A percentile compares a stretch with the other conserved stretches of the same genome.
Evolutionary conservation across 2,113 vertebrate genomes (phyloP).

Genomic region (Chaetura pelagica): DNA sequence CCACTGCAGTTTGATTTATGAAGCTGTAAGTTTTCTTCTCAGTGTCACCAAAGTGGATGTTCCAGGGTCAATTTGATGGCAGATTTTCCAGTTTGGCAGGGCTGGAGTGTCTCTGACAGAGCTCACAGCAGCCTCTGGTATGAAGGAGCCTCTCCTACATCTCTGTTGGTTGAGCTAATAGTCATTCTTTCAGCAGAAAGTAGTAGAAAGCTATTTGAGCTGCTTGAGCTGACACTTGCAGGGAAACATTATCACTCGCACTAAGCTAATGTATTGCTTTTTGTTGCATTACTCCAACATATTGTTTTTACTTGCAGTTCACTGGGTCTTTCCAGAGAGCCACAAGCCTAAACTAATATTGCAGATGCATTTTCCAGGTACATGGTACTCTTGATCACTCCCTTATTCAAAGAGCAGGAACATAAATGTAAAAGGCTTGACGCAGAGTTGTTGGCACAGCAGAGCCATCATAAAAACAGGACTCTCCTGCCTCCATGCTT

Average conservation of each 20-base stretch:
- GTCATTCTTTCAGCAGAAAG: slow-evolving; percentile 21
- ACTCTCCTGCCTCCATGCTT: neutral
- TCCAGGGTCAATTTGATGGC: neutral
- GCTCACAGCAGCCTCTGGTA: neutral
- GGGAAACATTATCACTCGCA: neutral
- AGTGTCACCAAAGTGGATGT: neutral
- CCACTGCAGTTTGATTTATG: neutral
- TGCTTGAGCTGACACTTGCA: neutral
- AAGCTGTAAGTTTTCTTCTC: neutral
- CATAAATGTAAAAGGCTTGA: neutral
- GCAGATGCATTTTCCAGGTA: neutral
- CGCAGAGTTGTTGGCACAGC: neutral
- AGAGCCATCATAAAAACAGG: neutral
- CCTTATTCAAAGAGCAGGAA: neutral
- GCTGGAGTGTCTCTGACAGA: neutral
- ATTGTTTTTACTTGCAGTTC: neutral
- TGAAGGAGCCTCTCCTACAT: neutral
- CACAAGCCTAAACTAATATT: neutral
- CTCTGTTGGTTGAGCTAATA: neutral
- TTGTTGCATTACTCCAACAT: neutral
- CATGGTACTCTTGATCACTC: rapidly evolving
- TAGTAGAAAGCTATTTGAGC: slow-evolving; percentile 10
- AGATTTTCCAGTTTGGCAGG: neutral
- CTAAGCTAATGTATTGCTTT: neutral
- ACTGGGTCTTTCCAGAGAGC: slow-evolving; percentile 3